A percentile compares a stretch with the other conserved stretches of the same genome.
Evolutionary conservation across 2,797 vertebrate species (phyloP).

Genomic region (Menidia menidia): DNA sequence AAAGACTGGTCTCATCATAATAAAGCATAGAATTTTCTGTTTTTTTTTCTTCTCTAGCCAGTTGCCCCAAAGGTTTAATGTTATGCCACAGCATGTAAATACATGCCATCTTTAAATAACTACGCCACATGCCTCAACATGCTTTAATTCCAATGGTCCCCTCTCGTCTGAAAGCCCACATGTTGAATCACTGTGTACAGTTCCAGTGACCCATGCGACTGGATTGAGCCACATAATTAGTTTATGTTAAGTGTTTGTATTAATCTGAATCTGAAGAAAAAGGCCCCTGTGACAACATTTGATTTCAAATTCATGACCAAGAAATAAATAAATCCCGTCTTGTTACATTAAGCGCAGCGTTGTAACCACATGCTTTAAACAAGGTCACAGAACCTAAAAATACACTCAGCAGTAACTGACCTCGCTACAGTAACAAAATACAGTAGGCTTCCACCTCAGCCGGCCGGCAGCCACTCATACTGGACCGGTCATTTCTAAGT

Average conservation of each 20-base stretch:
- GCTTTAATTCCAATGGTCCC: conserved; percentile 30
- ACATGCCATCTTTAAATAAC: conserved; percentile 68
- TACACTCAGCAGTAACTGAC: conserved; percentile 51
- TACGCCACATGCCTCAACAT: conserved; percentile 46
- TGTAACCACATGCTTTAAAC: conserved; percentile 29
- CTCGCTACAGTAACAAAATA: conserved; percentile 66
- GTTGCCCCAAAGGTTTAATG: conserved; percentile 9
- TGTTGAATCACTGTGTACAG: conserved; percentile 20
- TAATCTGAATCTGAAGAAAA: conserved; percentile 5
- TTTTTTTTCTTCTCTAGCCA: background rate
- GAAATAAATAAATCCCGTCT: background rate
- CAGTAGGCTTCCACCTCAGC: conserved; percentile 41
- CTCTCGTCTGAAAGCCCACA: conserved; percentile 11
- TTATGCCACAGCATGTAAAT: conserved; percentile 48
- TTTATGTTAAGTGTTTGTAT: background rate
- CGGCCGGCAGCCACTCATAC: conserved; percentile 64
- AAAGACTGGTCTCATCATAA: no score
- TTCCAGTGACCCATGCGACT: conserved; percentile 12
- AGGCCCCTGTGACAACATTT: background rate
- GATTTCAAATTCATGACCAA: background rate
- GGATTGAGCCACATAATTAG: background rate
- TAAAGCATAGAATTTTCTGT: background rate
- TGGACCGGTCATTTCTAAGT: conserved; percentile 57
- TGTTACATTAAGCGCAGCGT: conserved; percentile 48
- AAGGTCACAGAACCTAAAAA: conserved; percentile 61